Evolutionary conservation across 2,888 invertebrate genomes (phyloP).

Genomic region (Polymixis flavicincta): DNA sequence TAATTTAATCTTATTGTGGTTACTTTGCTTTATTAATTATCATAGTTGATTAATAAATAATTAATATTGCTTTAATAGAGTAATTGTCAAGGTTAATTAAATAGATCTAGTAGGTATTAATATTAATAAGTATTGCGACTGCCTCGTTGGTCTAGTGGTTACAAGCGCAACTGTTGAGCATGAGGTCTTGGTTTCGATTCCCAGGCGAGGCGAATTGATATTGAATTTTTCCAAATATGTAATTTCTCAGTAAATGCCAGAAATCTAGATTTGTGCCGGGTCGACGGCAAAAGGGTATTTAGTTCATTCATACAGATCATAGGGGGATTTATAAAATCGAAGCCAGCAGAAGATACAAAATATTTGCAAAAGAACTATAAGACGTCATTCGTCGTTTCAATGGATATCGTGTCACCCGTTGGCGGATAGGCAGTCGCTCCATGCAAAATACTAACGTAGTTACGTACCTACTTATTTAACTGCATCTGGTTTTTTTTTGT

Average conservation of each 20-base stretch:
- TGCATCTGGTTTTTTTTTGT: too few species aligned
- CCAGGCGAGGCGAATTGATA: too few species aligned
- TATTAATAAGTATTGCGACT: not conserved
- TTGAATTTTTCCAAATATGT: too few species aligned
- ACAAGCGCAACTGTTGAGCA: too few species aligned
- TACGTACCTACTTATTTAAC: not conserved
- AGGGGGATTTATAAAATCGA: too few species aligned
- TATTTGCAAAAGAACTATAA: not conserved
- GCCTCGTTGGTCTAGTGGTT: too few species aligned
- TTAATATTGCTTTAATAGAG: slow-evolving; percentile 8
- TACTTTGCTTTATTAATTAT: slow-evolving; percentile 15
- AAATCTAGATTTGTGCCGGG: too few species aligned
- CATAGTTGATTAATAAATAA: slow-evolving; percentile 30
- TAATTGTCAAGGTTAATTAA: slow-evolving; percentile 29
- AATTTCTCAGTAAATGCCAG: too few species aligned
- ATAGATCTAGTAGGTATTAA: slow-evolving; percentile 10
- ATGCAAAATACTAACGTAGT: not conserved
- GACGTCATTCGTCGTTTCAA: not conserved
- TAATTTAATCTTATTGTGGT: slow-evolving; percentile 44
- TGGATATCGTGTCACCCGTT: not conserved
- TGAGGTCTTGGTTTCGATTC: too few species aligned
- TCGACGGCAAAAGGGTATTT: too few species aligned
- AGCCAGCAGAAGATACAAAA: not conserved
- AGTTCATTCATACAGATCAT: too few species aligned
- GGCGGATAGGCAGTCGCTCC: not conserved